Evolutionary conservation across 1,140 invertebrate species (phyloP), one percentile per base, ranked within the genome.

Genomic region (Ceratina australensis): DNA sequence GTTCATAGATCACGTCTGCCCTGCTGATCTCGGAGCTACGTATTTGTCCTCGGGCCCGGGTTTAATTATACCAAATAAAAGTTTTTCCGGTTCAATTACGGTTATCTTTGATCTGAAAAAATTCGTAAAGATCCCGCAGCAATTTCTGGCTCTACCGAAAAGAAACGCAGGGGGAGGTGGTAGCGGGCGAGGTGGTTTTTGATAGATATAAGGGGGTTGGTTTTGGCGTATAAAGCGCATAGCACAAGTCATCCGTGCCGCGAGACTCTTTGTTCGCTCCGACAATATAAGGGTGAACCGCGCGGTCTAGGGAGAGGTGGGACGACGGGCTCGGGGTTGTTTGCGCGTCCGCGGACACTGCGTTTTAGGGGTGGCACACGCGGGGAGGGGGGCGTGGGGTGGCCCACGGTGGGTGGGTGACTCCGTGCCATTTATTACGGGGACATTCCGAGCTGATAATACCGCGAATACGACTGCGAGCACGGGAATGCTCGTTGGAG

Each of bases 231-330:
- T 79, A 89, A 88, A 89, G 88, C 85, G 78, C 86, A 87, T 85
- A 87, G 88, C 87, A 83, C 86, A 82, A 90, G 88, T 90, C 85
- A 87, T 86, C 83, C 87, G 78, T 87, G 72, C 85, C 82, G 79
- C 83, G 85, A 88, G 88, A 89, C 33, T 42, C 33, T 89, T 91
- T 91, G 90, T 89, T 91, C 88, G 89, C 85, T 81, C 88, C 87
- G 89, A 90, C 89, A 91, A 90, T 90, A 90, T 90, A 90, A 90
- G 89, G 89, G 89, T 88, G 89, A 90, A 90, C 87, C 85, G 87
- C 81, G 78, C 33, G 33, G 33, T 42, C 33, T 42, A 42, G 33
- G 33, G 33, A 42, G 33, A 42, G 33, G 33, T 42, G 33, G 33
- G 33, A 42, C 33, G 33, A 42, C 33, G 33, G 33, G 76, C 81